A percentile compares a stretch with the other conserved stretches of the same genome.
Evolutionary conservation across 2,113 vertebrate genomes (phyloP).

Genomic region (Numenius arquata): DNA sequence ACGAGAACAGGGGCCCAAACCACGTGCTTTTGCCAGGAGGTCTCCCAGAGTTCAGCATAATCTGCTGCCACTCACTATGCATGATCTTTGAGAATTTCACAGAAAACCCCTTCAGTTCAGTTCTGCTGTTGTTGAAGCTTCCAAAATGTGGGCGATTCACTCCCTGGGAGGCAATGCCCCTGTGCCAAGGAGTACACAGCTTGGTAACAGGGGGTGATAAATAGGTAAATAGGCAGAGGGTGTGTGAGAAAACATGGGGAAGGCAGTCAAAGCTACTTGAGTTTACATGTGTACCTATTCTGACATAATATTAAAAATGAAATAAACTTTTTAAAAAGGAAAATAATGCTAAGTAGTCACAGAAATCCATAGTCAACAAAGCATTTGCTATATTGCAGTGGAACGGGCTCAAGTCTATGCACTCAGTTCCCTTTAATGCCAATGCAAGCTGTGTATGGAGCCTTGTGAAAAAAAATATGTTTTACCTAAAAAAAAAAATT

Average conservation of each 20-base stretch:
- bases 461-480: not conserved
- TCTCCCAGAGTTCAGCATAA: not conserved
- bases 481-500: not conserved
- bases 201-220: not conserved
- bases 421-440: not conserved
- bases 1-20: not conserved
- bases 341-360: not conserved
- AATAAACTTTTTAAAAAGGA: not conserved
- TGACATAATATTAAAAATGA: not conserved
- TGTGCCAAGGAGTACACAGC: not conserved
- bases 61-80: not conserved
- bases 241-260: not conserved
- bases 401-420: not conserved
- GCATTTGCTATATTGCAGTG: not conserved
- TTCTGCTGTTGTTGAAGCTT: not conserved
- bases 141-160: not conserved
- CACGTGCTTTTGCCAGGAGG: not conserved
- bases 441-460: not conserved
- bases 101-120: not conserved
- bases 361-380: not conserved
- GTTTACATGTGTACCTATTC: not conserved
- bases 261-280: not conserved
- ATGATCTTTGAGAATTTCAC: not conserved
- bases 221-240: not conserved
- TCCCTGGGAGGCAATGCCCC: not conserved